Conservation (phyloP, 2,797 vertebrate genomes). For the Novumbra hubbsi region DNA sequence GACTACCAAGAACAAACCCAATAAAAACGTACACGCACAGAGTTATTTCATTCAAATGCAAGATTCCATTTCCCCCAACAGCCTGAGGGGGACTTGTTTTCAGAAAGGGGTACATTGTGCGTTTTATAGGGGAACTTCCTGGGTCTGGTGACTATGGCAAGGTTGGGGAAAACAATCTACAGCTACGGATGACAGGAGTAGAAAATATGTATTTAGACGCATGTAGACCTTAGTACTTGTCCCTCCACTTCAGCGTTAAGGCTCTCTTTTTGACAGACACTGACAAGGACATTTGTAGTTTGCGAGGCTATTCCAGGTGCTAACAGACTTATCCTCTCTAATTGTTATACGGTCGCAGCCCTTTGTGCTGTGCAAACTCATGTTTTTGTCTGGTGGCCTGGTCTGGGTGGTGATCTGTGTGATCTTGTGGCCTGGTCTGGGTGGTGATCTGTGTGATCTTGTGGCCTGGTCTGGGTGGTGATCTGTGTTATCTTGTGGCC, state of each 20-base stretch:
- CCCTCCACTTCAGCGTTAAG: neutral
- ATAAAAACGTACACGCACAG: conserved; percentile 16
- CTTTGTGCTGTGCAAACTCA: too few species aligned
- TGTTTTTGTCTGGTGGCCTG: too few species aligned
- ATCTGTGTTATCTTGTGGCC: too few species aligned
- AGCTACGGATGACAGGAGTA: neutral
- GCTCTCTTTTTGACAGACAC: neutral
- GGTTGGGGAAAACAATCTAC: neutral
- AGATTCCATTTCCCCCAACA: neutral
- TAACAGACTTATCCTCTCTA: too few species aligned
- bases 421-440: too few species aligned
- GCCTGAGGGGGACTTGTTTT: neutral
- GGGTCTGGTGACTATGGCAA: neutral
- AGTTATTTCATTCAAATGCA: neutral
- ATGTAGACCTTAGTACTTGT: neutral
- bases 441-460: too few species aligned
- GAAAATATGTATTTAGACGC: neutral
- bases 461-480: too few species aligned
- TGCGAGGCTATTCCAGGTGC: too few species aligned
- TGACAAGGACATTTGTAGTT: too few species aligned
- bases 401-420: too few species aligned
- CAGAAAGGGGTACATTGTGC: neutral
- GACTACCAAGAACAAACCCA: conserved; percentile 33
- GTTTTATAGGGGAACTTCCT: neutral
- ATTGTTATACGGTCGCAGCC: too few species aligned